phyloP scores from a whole-genome alignment of 1,140 invertebrate genomes.

The Battus philenor region DNA sequence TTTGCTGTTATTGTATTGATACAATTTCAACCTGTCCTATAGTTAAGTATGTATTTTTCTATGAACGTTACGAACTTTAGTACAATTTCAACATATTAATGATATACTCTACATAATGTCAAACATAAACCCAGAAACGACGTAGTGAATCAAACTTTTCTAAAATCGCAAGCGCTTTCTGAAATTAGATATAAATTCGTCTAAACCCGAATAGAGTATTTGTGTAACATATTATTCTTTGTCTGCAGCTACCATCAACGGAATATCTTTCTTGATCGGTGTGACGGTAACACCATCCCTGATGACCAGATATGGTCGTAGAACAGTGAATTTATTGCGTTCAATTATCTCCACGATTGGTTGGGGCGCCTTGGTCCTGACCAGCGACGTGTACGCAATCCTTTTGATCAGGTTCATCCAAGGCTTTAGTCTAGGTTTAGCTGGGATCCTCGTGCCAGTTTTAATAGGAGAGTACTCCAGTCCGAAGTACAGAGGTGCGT shows the following conservation, averaged over 20 bases:
- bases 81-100: no score
- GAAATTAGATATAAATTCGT: no score
- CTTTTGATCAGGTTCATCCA: conserved; percentile 33
- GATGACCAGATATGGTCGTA: conserved; percentile 39
- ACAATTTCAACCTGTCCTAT: no score
- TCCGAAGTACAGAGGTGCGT: conserved; percentile 33
- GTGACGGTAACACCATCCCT: conserved; percentile 31
- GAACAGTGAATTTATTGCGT: conserved; percentile 29
- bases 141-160: no score
- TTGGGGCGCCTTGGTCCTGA: conserved; percentile 29
- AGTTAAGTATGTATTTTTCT: no score
- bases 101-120: no score
- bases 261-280: conserved; percentile 31
- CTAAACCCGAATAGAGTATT: no score
- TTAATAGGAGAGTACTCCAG: conserved; percentile 42
- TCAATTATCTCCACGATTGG: conserved; percentile 25
- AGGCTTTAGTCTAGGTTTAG: conserved; percentile 36
- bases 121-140: no score
- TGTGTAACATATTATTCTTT: no score
- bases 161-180: no score
- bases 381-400: conserved; percentile 24
- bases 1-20: no score
- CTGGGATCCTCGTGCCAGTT: conserved; percentile 27
- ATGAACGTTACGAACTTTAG: no score
- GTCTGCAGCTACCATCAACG: conserved; percentile 42